Base-by-base conservation (phyloP, 2,113 vertebrate genomes). In the Oreochromis tanganicae region DNA sequence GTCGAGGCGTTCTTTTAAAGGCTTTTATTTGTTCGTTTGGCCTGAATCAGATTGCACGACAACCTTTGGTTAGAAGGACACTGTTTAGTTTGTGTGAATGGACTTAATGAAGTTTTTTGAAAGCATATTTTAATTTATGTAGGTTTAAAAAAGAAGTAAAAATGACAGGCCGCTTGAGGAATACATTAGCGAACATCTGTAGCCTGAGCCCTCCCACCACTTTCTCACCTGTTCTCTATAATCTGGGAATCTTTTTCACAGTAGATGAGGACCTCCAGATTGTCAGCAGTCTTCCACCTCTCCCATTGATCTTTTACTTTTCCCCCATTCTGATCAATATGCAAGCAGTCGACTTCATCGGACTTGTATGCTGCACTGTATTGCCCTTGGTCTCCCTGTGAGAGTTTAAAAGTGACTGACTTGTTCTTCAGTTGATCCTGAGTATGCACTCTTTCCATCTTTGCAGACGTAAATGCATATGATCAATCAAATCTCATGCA, bases 11-110 rank as follows among this genome's bases (percentile, higher is more conserved):
- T 91, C 84, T 88, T 79, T 88, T 89, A 93, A 92, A 83, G 85
- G 57, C 85, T 91, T 88, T 94, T 94, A 94, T 95, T 94, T 91
- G 86, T 94, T 90, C 85, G 93, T 96, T 94, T 94, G 79, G 66
- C 83, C 87, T 59, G 48, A 83, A 91, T 93, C 88, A 86, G 80
- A 91, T 83, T 89, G 82, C 82, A 83, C 21, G 71, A 79, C 85
- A 80, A 84, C 80, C 86, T 34, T 29, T 59, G 54, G 32, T 46
- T 80, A 54, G 19, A 87, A 81, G 87, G 88, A 61, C n/a, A 82
- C 36, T 41, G 61, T 80, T 87, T 83, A 63, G 79, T 89, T 88
- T 86, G 38, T 82, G 75, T 78, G 27, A 83, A 73, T n/a, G 43
- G 38, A n/a, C 79, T 83, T 63, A 55, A 87, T 87, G 19, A 91